phyloP scores from a whole-genome alignment of 2,888 invertebrate species.

The Cataglyphis altisquamis region DNA sequence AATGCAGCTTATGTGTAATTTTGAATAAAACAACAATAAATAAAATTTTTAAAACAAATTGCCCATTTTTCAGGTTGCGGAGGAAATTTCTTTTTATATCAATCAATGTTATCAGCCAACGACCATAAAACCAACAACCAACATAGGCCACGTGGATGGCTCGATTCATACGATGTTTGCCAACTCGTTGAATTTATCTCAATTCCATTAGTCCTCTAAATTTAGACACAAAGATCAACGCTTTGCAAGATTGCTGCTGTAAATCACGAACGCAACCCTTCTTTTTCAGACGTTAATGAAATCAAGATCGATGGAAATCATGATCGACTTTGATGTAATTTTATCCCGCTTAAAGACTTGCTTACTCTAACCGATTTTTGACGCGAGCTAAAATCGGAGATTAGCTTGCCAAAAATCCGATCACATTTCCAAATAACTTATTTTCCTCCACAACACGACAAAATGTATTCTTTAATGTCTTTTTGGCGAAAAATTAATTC shows the following conservation, averaged over 20 bases:
- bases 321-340: conserved; percentile 9
- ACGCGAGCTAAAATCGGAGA: not conserved
- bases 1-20: conserved; percentile 4
- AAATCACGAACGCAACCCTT: conserved; percentile 24
- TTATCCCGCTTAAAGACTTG: not conserved
- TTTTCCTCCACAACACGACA: not conserved
- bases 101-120: conserved; percentile 44
- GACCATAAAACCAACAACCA: conserved; percentile 35
- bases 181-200: conserved; percentile 70
- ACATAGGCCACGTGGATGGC: conserved; percentile 38
- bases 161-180: conserved; percentile 66
- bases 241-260: conserved; percentile 32
- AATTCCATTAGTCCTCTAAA: conserved; percentile 68
- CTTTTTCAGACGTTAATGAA: conserved; percentile 45
- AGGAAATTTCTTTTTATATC: conserved; percentile 31
- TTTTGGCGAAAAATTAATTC: conserved; percentile 5
- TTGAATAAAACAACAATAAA: not conserved
- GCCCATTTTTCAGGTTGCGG: conserved; percentile 1
- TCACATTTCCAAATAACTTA: not conserved
- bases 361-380: conserved; percentile 7
- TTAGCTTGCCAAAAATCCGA: not conserved
- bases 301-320: not conserved
- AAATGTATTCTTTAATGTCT: not conserved
- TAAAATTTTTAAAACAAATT: conserved; percentile 40
- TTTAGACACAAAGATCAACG: conserved; percentile 57